Base-by-base conservation (phyloP, 2,888 invertebrate species). In the Villa cingulata region DNA sequence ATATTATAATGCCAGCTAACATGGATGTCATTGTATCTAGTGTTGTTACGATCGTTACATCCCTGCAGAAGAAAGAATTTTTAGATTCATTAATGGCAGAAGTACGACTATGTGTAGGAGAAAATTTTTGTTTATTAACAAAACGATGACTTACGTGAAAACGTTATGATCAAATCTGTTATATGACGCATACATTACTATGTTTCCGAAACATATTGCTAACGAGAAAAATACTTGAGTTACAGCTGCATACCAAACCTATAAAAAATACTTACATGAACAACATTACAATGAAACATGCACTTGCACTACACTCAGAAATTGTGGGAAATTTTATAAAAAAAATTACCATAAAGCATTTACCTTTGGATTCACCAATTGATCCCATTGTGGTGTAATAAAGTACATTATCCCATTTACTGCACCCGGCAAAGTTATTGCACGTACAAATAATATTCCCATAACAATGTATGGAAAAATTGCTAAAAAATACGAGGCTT, bases 11-110 rank as follows among this genome's bases (percentile, higher is more conserved):
- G 2, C 88, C 88, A 0, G 88, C 86, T 32, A 89, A 69, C 27
- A 88, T 62, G 52, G 87, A 87, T 0, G 89, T 89, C 55, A 85
- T 80, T 0, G 88, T 88, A 59, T 89, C 89, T 61, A 87, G 62
- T 0, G 83, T 77, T 9, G 86, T 86, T 12, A 89, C 83, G 51
- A 88, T 84, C 67, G 85, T 75, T 0, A 85, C 81, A 60, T 89
- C 88, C 55, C 86, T 83, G 62, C 20, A 59, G 49, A 15, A 5
- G 32, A 41, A 18, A 7, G 14, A 3, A 16, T n/a, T 37, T 37
- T n/a, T n/a, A n/a, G n/a, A 7, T 23, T 23, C 7, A 6, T 23
- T 23, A 23, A 23, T 23, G n/a, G n/a, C n/a, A n/a, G n/a, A 17
- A 34, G 6, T 16, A 17, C 16, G 17, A 37, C 2, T 17, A 20